Percentiles rank a stretch among this genome's conserved stretches.
phyloP scores from a whole-genome alignment of 64 coral and sea anemone genomes.

The Pocillopora damicornis region DNA sequence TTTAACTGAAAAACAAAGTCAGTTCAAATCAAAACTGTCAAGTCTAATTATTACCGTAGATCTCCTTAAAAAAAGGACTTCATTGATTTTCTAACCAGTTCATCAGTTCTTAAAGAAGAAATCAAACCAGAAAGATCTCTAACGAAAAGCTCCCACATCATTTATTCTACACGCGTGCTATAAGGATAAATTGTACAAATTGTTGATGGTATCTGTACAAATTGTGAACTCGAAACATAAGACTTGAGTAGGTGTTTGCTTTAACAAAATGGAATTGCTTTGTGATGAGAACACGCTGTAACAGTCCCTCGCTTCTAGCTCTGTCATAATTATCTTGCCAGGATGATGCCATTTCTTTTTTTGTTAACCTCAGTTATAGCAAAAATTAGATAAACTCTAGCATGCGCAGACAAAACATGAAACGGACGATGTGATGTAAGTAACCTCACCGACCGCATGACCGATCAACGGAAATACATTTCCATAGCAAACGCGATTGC shows the following conservation, averaged over 20 bases:
- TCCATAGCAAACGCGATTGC: constrained; percentile 30
- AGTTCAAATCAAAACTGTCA: neutral
- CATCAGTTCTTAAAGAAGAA: neutral
- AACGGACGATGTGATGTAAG: neutral
- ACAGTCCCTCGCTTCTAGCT: neutral
- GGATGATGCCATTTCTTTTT: neutral
- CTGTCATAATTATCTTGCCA: neutral
- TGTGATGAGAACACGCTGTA: neutral
- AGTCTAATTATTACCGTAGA: neutral
- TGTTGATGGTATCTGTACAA: constrained; percentile 4
- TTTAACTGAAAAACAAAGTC: too few species aligned
- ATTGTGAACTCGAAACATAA: neutral
- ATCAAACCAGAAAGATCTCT: neutral
- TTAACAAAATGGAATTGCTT: neutral
- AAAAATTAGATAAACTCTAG: constrained; percentile 22
- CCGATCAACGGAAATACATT: constrained; percentile 16
- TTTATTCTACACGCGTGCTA: neutral
- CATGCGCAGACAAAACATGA: constrained; percentile 41
- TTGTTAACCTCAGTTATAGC: neutral
- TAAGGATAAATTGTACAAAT: constrained; percentile 1
- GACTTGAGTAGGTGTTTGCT: neutral
- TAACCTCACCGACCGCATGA: neutral
- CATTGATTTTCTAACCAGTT: neutral
- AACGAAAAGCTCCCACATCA: neutral
- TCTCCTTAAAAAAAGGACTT: neutral